Base-by-base conservation (phyloP, 2,797 vertebrate genomes). In the Graptemys geographica region DNA sequence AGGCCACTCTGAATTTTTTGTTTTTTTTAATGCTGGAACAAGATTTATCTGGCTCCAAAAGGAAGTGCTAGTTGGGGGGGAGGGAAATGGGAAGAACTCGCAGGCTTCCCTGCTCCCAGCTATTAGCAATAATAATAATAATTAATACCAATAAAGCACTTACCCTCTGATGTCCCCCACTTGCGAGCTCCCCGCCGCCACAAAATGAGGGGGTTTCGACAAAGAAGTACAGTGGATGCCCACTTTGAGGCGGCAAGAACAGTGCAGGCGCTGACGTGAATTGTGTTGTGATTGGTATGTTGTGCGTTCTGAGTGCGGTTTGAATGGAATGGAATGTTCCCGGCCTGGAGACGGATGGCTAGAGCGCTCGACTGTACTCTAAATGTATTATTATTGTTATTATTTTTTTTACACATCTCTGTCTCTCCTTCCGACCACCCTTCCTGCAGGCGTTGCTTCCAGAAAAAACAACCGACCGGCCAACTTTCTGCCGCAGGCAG, bases 241-340 rank as follows among this genome's bases (percentile, higher is more conserved):
- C 4, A 8, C 44, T 37, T 53, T 2, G 28, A 11, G 37, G 2
- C 4, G 49, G 47, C 25, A 4, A 25, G 84, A 89, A 93, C 92
- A 95, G 96, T 93, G 83, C 51, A 52, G 49, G 52, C 33, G 44
- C 44, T 95, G 94, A 95, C 74, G 90, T 0, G 86, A 74, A 23
- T 81, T 0, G 0, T 28, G 83, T 28, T 90, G 18, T 91, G 72
- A 94, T 65, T 65, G 65, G 0, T 2, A 31, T 92, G 81, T 62
- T 92, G 90, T 2, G 78, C 1, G 0, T 23, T 81, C 51, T 59
- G 86, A 96, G 91, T 79, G 95, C 88, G 89, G 87, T 79, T 89
- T 89, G 93, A 83, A 25, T 33, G 94, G 51, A 93, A 89, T 83
- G 79, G 87, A 96, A 89, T 90, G 95, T 97, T 97, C 95, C n/a